Percentiles rank a stretch among this genome's conserved stretches.
phyloP scores from a whole-genome alignment of 2,797 vertebrate species.

The Helicolenus hilgendorfi region DNA sequence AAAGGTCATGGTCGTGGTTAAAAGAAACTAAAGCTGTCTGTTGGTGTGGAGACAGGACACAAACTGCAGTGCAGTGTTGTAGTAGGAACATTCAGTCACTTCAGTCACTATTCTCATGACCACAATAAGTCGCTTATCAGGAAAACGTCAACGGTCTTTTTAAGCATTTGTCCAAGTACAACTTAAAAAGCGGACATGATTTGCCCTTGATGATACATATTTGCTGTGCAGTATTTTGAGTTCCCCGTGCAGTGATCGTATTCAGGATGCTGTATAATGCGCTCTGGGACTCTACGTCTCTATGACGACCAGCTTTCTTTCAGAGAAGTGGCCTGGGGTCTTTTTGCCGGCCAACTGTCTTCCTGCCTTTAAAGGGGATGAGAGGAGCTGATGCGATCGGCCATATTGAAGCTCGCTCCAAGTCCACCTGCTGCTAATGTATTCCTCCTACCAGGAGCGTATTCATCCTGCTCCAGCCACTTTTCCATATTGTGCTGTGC shows the following conservation, averaged over 20 bases:
- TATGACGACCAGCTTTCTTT: neutral
- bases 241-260: neutral
- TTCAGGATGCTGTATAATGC: neutral
- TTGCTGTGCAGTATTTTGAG: neutral
- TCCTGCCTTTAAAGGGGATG: neutral
- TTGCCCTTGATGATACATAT: neutral
- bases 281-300: neutral
- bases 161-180: neutral
- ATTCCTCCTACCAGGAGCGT: neutral
- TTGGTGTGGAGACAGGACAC: too few species aligned
- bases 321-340: neutral
- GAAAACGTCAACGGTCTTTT: neutral
- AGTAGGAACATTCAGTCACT: neutral
- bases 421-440: conserved; percentile 10
- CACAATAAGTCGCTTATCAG: too few species aligned
- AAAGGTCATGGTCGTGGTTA: too few species aligned
- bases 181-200: neutral
- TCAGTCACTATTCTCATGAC: neutral
- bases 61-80: too few species aligned
- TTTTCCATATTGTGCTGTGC: neutral
- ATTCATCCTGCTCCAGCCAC: conserved; percentile 3
- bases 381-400: conserved; percentile 2
- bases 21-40: too few species aligned
- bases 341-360: neutral
- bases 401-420: neutral